Evolutionary conservation across 2,888 invertebrate species (phyloP).

Genomic region (Micoletzkya japonica): DNA sequence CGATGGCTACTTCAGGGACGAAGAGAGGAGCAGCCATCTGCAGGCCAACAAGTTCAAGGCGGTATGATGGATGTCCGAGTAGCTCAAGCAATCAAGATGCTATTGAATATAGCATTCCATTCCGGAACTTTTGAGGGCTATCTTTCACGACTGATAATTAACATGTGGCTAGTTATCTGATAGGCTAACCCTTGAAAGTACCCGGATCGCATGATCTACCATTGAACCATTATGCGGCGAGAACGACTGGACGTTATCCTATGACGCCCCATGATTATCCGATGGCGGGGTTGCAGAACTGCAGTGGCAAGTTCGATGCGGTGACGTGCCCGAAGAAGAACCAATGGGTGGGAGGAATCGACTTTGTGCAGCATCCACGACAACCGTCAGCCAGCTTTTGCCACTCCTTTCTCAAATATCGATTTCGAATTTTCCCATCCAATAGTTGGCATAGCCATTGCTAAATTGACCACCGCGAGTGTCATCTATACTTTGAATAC

Average conservation of each 20-base stretch:
- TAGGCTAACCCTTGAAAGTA: background rate
- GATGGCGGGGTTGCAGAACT: slow-evolving; percentile 35
- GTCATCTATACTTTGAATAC: too few species aligned
- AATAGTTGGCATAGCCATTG: background rate
- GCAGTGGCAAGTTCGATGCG: slow-evolving; percentile 52
- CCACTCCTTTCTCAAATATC: background rate
- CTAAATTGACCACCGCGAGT: background rate
- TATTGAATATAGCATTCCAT: background rate
- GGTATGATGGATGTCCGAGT: too few species aligned
- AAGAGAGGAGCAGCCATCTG: slow-evolving; percentile 49
- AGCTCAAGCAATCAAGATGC: background rate
- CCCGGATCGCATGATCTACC: background rate
- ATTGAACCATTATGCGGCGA: background rate
- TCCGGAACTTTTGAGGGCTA: too few species aligned
- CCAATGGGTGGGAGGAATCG: slow-evolving; percentile 63
- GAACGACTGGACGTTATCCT: background rate
- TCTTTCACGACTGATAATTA: background rate
- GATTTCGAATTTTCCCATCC: background rate
- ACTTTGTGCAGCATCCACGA: slow-evolving; percentile 59
- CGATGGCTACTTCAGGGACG: slow-evolving; percentile 60
- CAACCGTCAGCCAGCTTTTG: slow-evolving; percentile 48
- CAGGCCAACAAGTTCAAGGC: slow-evolving; percentile 54
- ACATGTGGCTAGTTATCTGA: background rate
- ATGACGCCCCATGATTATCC: background rate
- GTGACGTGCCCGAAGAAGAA: slow-evolving; percentile 57